phyloP scores from a whole-genome alignment of 2,113 vertebrate genomes.

The Thomomys bottae region DNA sequence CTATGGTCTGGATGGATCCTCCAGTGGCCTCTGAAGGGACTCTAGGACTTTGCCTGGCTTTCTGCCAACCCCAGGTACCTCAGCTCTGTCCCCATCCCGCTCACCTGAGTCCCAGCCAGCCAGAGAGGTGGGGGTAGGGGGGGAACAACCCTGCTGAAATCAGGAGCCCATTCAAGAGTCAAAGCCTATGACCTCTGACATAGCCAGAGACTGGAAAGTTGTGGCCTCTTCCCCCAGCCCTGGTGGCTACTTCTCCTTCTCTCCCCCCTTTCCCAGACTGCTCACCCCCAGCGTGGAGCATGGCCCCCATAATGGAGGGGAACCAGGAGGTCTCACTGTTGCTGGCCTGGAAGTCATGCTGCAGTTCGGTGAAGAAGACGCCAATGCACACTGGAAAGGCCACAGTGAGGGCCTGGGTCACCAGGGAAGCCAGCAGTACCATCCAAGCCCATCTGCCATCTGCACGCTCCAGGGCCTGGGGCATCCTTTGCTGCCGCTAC shows the following conservation, averaged over 20 bases:
- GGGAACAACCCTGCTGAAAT: not conserved
- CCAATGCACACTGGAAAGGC: conserved; percentile 92
- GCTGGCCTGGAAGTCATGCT: conserved; percentile 91
- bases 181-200: not conserved
- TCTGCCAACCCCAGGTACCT: not conserved
- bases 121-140: no score
- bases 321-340: conserved; percentile 96
- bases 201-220: not conserved
- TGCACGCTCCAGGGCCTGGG: conserved; percentile 64
- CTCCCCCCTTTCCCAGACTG: not conserved
- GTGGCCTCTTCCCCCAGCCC: not conserved
- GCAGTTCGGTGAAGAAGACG: conserved; percentile 94
- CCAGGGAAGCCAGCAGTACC: conserved; percentile 89
- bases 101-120: not conserved
- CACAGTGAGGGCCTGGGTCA: conserved; percentile 90
- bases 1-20: not conserved
- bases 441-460: conserved; percentile 94
- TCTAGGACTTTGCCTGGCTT: not conserved
- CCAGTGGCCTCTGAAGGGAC: not conserved
- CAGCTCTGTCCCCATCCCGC: not conserved
- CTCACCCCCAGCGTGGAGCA: conserved; percentile 93
- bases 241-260: not conserved
- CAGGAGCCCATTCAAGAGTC: not conserved
- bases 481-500: conserved; percentile 71
- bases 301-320: conserved; percentile 93